Conservation (phyloP, 2,888 invertebrate species). For the Hyposoter didymator region DNA sequence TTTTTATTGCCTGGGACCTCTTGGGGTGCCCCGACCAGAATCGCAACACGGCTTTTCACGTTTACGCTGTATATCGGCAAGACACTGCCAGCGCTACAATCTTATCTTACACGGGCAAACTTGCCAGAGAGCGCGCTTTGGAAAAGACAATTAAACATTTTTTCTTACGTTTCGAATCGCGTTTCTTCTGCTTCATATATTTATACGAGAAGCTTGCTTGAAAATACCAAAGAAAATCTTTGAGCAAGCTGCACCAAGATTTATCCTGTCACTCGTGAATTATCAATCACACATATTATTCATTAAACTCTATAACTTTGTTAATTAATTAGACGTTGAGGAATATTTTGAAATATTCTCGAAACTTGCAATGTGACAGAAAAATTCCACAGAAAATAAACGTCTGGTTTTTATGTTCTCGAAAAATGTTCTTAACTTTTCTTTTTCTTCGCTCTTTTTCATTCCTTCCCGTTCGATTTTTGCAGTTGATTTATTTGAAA, state of each 20-base stretch:
- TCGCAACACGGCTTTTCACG: slow-evolving; percentile 70
- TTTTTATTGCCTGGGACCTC: slow-evolving; percentile 74
- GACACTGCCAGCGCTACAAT: slow-evolving; percentile 51
- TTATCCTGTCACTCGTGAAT: not conserved
- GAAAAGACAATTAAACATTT: slow-evolving; percentile 26
- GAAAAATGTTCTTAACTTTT: not conserved
- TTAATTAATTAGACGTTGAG: not conserved
- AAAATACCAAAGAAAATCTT: not conserved
- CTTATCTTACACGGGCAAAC: slow-evolving; percentile 61
- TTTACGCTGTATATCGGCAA: slow-evolving; percentile 45
- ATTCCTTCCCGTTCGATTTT: not conserved
- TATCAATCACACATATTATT: not conserved
- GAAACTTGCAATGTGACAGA: not conserved
- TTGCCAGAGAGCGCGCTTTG: slow-evolving; percentile 43
- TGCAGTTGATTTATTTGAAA: not conserved
- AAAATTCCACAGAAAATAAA: not conserved
- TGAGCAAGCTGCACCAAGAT: not conserved
- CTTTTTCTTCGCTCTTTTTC: not conserved
- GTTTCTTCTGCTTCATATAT: not conserved
- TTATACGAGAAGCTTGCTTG: not conserved
- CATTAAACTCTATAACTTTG: not conserved
- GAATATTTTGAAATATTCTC: not conserved
- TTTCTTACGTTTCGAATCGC: not conserved
- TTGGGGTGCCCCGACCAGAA: slow-evolving; percentile 56
- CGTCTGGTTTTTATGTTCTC: not conserved